Evolutionary conservation across 2,888 invertebrate species (phyloP), one percentile per base, ranked within the genome.

Genomic region (Dugesia japonica): DNA sequence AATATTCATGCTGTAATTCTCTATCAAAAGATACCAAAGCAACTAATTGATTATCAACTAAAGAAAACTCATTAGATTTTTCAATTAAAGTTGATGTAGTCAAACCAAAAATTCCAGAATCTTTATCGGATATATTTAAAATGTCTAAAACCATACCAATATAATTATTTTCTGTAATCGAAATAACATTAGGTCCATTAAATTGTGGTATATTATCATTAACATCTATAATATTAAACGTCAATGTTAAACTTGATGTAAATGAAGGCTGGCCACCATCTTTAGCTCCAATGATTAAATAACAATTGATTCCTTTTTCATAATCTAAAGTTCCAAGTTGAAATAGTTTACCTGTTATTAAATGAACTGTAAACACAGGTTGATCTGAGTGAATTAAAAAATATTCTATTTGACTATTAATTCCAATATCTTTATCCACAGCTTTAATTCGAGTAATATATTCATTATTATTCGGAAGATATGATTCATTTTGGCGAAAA

Each of bases 41-140:
- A 7, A 56, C 56, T 56, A 56, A 23, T 56, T 56, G 56, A n/a
- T 56, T 56, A 9, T 56, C 56, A 4, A 56, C 56, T 23, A 56
- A 23, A 13, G 56, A 56, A 56, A 56, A 56, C 17, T 56, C 56
- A n/a, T 56, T n/a, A n/a, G n/a, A 56, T 56, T 56, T 56, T 13
- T 56, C 4, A 20, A n/a, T 20, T 56, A 56, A 56, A n/a, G n/a
- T 56, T 56, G 56, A 56, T 9, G 20, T 56, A 1, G 56, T 56
- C 4, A 23, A 9, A 20, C 56, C 56, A 20, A n/a, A 56, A 4
- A 56, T 4, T 9, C 56, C 56, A 20, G 56, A 56, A 56, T 56
- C 56, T n/a, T n/a, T 56, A 56, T 56, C 56, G 1, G 56, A 56
- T 56, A 56, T 56, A n/a, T 56, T 56, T n/a, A 56, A 56, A 13